These are phyloP conservation scores for Helobdella robusta DNA, from an alignment of 2,888 invertebrate genomes.

Conservation along the genomic window DNA sequence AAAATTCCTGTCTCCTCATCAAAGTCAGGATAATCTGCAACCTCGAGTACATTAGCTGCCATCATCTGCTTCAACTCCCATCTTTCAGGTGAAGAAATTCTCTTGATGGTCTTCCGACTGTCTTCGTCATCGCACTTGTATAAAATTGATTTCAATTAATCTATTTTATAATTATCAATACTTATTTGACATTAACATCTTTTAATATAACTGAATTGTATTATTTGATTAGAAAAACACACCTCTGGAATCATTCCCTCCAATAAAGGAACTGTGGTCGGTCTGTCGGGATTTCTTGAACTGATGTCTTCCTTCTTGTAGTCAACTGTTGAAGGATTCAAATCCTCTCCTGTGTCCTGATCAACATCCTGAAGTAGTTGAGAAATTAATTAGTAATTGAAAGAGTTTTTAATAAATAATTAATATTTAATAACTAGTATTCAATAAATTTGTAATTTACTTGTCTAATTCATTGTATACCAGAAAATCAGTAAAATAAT, in stretches of 20 bases:
- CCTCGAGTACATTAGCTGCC: conserved; percentile 79
- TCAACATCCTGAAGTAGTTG: conserved; percentile 77
- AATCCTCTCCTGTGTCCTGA: conserved; percentile 82
- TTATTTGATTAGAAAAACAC: too few species aligned
- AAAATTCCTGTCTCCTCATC: conserved; percentile 73
- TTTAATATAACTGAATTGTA: too few species aligned
- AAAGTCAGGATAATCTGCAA: conserved; percentile 89
- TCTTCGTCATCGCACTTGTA: conserved; percentile 35
- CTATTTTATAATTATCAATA: too few species aligned
- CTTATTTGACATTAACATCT: too few species aligned
- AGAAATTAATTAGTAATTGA: too few species aligned
- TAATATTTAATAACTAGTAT: too few species aligned
- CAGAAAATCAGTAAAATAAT: too few species aligned
- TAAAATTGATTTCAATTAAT: background rate
- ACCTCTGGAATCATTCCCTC: conserved; percentile 33
- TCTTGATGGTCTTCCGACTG: conserved; percentile 55
- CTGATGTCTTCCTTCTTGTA: conserved; percentile 43
- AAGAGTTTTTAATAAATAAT: too few species aligned
- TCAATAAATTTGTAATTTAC: too few species aligned
- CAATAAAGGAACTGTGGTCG: conserved; percentile 55
- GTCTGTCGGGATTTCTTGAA: conserved; percentile 79
- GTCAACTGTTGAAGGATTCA: conserved; percentile 69
- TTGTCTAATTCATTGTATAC: too few species aligned
- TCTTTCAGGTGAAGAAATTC: conserved; percentile 84
- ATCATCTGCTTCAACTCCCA: conserved; percentile 98